Percentiles rank a stretch among this genome's conserved stretches.
These are phyloP conservation scores for Meandrusa payeni DNA, from an alignment of 2,888 invertebrate genomes.

Conservation along the genomic window DNA sequence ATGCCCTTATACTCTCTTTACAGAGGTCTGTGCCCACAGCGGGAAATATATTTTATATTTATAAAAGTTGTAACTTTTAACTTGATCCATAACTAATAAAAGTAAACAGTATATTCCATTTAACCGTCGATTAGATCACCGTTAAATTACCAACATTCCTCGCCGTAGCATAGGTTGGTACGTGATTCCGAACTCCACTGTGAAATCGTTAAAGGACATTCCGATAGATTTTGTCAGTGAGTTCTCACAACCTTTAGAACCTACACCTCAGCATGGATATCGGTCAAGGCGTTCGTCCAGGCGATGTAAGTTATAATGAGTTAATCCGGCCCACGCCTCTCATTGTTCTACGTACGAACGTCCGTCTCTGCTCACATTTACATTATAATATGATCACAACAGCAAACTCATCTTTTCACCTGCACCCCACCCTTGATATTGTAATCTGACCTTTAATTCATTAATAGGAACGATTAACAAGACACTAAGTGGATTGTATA, in stretches of 20 bases:
- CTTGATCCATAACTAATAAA: too few relatives aligned
- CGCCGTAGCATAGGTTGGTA: constrained; percentile 1
- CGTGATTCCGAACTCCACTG: constrained; percentile 1
- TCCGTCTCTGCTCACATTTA: constrained; percentile 59
- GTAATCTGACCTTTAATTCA: constrained; percentile 29
- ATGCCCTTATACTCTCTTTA: too few relatives aligned
- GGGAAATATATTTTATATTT: too few relatives aligned
- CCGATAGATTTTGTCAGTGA: constrained; percentile 26
- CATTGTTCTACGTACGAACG: constrained; percentile 71
- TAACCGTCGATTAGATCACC: constrained; percentile 5
- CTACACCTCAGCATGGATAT: constrained; percentile 50
- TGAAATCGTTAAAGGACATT: constrained; percentile 25
- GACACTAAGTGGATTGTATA: neutral
- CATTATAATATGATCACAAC: constrained; percentile 65
- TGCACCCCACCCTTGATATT: constrained; percentile 7
- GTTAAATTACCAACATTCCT: constrained; percentile 3
- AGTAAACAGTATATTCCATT: too few relatives aligned
- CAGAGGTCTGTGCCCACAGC: too few relatives aligned
- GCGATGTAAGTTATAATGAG: constrained; percentile 61
- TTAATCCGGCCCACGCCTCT: constrained; percentile 72
- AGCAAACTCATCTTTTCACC: constrained; percentile 32
- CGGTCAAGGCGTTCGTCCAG: constrained; percentile 73
- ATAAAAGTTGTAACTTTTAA: too few relatives aligned
- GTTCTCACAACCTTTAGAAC: constrained; percentile 38
- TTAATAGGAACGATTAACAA: constrained; percentile 25